Evolutionary conservation across 2,113 vertebrate genomes (phyloP).

Genomic region (Raja brachyura): DNA sequence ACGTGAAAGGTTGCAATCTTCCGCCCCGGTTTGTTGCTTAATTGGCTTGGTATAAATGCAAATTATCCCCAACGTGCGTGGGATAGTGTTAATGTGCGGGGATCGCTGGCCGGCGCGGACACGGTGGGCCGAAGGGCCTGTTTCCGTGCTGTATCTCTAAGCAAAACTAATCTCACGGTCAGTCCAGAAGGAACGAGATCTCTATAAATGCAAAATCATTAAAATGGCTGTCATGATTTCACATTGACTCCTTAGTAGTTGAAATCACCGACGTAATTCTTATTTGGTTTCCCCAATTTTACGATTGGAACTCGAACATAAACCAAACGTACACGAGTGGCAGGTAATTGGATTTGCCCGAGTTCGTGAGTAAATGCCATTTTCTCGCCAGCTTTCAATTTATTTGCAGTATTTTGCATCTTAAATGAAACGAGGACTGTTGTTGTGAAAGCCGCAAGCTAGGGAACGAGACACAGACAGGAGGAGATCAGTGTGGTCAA

Average conservation of each 20-base stretch:
- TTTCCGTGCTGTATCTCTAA: too few species aligned
- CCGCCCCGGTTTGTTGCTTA: too few species aligned
- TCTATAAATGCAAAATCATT: background rate
- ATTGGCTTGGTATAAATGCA: too few species aligned
- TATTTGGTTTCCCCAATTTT: background rate
- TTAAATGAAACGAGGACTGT: background rate
- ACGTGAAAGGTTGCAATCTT: too few species aligned
- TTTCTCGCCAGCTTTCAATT: background rate
- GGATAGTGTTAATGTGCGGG: too few species aligned
- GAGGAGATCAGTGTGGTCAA: background rate
- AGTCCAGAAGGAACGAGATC: background rate
- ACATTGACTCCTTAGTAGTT: background rate
- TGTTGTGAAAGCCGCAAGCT: background rate
- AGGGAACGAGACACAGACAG: background rate
- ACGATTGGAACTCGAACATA: background rate
- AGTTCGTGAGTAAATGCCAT: background rate
- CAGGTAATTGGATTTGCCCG: background rate
- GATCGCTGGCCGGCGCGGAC: too few species aligned
- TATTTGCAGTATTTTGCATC: background rate
- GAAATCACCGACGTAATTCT: background rate
- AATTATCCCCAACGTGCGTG: too few species aligned
- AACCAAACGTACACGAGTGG: background rate
- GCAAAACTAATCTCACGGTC: too few species aligned
- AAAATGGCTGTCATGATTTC: background rate
- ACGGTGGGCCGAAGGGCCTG: too few species aligned